These are phyloP conservation scores for Mus minutoides DNA, from an alignment of 2,797 vertebrate genomes.

Conservation along the genomic window DNA sequence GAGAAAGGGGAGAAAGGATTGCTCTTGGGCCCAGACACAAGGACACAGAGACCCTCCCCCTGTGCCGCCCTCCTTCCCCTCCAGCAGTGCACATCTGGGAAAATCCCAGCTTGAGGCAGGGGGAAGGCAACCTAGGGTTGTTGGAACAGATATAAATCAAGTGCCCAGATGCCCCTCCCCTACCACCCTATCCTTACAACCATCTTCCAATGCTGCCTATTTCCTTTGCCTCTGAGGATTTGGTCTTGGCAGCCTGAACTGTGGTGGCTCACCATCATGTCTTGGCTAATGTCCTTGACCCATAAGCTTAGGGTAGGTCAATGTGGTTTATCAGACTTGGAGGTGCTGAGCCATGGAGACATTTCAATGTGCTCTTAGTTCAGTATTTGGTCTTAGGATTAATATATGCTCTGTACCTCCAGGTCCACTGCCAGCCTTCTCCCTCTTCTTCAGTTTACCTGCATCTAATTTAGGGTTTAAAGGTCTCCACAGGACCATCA, in stretches of 20 bases:
- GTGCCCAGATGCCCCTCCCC: conserved; percentile 57
- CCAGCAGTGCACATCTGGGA: conserved; percentile 82
- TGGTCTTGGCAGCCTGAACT: conserved; percentile 5
- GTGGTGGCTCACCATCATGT: background rate
- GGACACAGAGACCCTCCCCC: conserved; percentile 74
- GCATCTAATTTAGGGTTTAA: background rate
- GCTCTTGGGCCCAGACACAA: conserved; percentile 76
- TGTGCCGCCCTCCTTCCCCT: conserved; percentile 65
- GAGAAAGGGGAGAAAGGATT: conserved; percentile 53
- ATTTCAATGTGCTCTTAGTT: background rate
- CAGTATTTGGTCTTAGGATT: background rate
- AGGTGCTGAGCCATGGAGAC: background rate
- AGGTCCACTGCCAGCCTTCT: background rate
- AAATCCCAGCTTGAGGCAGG: conserved; percentile 80
- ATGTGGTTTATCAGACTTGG: background rate
- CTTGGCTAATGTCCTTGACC: background rate
- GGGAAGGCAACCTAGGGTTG: conserved; percentile 72
- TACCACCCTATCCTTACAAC: conserved; percentile 47
- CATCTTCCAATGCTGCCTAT: conserved; percentile 52
- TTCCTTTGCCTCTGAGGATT: conserved; percentile 56
- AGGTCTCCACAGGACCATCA: background rate
- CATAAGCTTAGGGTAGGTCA: background rate
- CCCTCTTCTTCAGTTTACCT: background rate
- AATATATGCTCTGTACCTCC: background rate
- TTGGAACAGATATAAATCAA: conserved; percentile 80